Evolutionary conservation across 1,140 invertebrate genomes (phyloP), one percentile per base, ranked within the genome.

Genomic region (Bombus ignitus): DNA sequence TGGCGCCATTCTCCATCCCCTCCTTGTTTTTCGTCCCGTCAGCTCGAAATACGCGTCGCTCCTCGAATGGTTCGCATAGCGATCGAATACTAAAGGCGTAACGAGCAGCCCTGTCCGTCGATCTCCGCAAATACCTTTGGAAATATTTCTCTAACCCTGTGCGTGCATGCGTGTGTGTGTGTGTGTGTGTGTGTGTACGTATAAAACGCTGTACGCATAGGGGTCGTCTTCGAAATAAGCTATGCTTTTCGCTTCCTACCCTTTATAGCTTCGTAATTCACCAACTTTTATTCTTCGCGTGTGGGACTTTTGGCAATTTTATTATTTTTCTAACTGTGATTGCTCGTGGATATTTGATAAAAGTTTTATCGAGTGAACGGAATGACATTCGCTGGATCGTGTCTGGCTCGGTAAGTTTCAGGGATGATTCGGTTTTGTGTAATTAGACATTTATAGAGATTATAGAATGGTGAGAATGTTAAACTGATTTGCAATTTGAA

Each of bases 21-120:
- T 9, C 8, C 70, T 32, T 47, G 47, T 83, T 83, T 83, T 70
- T 78, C 82, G 37, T 70, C 65, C 75, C 75, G 22, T 70, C 35
- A 15, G 44, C 75, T 42, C 37, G 75, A 83, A 83, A 83, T 83
- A 78, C 82, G 65, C 75, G 74, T 35, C 74, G 82, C 47, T 65
- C 82, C 65, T 57, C 82, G 65, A 79, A n/a, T 32, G 82, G 79
- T 79, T 84, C 82, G 82, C 76, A 79, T 84, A 70, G 66, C 66
- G 65, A 84, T 84, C 66, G 66, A 84, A 84, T 79, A 71, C 66
- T 59, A 39, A 79, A 57, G 66, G 53, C 66, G 66, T 71, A 84
- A 84, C 82, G 82, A 84, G 82, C 68, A 28, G 18, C 37, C 5
- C 44, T 78, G 9, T 42, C 32, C 81, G 47, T 68, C 74, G 82